Evolutionary conservation across 2,888 invertebrate genomes (phyloP).

Genomic region (Gastracanthus pulcherrimus): DNA sequence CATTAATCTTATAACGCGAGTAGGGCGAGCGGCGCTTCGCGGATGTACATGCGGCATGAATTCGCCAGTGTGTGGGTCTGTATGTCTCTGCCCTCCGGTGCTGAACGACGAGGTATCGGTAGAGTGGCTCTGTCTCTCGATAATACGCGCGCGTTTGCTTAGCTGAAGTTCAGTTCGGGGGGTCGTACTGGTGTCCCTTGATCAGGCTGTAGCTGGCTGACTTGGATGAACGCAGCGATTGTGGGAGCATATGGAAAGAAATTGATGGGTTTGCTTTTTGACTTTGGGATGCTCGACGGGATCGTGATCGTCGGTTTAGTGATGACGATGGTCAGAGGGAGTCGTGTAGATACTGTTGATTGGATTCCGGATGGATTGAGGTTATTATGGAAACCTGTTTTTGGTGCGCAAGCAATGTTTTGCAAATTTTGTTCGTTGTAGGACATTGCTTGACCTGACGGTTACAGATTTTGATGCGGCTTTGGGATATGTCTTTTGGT

Average conservation of each 20-base stretch:
- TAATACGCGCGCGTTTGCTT: constrained; percentile 26
- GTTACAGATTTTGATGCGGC: too few relatives aligned
- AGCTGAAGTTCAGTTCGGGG: constrained; percentile 17
- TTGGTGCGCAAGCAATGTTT: too few relatives aligned
- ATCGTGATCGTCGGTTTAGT: not conserved
- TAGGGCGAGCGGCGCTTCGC: not conserved
- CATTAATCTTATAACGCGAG: constrained; percentile 75
- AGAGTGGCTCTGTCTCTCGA: constrained; percentile 13
- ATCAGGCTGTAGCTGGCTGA: not conserved
- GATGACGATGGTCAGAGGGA: too few relatives aligned
- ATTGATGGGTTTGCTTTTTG: constrained; percentile 10
- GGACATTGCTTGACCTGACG: too few relatives aligned
- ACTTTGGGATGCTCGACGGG: not conserved
- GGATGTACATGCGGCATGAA: not conserved
- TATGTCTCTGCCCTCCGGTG: not conserved
- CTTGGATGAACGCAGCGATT: too few relatives aligned
- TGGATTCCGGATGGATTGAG: too few relatives aligned
- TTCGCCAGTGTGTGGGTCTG: not conserved
- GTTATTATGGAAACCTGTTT: too few relatives aligned
- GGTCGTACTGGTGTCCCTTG: too few relatives aligned
- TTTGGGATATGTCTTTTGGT: too few relatives aligned
- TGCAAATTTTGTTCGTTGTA: too few relatives aligned
- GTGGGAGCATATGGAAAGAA: not conserved
- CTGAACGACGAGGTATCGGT: too few relatives aligned
- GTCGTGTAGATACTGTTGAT: too few relatives aligned